Percentiles rank a stretch among this genome's conserved stretches.
Conservation (phyloP, 2,113 vertebrate genomes). For the Toxotes chatareus region DNA sequence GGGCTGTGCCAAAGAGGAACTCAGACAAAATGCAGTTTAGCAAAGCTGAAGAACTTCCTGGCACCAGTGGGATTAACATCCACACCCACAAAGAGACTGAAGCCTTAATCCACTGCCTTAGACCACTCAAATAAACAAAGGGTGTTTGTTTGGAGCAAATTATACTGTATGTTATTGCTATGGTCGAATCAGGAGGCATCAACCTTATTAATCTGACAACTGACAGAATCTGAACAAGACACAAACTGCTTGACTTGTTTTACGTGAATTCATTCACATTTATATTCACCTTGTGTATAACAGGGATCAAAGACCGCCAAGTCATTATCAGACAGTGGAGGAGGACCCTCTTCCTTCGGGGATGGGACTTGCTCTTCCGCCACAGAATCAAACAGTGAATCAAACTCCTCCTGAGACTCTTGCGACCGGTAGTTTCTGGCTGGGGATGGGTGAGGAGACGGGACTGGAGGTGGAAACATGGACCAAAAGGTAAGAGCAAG, state of each 20-base stretch:
- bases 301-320: slow-evolving; percentile 92
- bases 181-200: not conserved
- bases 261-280: not conserved
- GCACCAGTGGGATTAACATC: too few species aligned
- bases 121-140: too few species aligned
- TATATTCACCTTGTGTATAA: slow-evolving; percentile 86
- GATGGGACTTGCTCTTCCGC: slow-evolving; percentile 63
- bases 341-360: slow-evolving; percentile 63
- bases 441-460: slow-evolving; percentile 34
- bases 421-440: slow-evolving; percentile 48
- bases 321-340: slow-evolving; percentile 86
- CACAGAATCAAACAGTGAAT: slow-evolving; percentile 80
- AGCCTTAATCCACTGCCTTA: slow-evolving; percentile 1
- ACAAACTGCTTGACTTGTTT: not conserved
- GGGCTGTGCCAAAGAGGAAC: too few species aligned
- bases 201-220: not conserved
- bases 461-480: slow-evolving; percentile 47
- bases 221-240: not conserved
- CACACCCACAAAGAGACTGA: not conserved
- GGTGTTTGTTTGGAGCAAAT: too few species aligned
- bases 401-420: slow-evolving; percentile 79
- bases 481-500: not conserved
- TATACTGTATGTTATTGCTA: too few species aligned
- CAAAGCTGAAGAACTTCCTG: too few species aligned
- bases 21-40: too few species aligned